A percentile compares a stretch with the other conserved stretches of the same genome.
These are phyloP conservation scores for Patella caerulea DNA, from an alignment of 2,888 invertebrate genomes.

Conservation along the genomic window DNA sequence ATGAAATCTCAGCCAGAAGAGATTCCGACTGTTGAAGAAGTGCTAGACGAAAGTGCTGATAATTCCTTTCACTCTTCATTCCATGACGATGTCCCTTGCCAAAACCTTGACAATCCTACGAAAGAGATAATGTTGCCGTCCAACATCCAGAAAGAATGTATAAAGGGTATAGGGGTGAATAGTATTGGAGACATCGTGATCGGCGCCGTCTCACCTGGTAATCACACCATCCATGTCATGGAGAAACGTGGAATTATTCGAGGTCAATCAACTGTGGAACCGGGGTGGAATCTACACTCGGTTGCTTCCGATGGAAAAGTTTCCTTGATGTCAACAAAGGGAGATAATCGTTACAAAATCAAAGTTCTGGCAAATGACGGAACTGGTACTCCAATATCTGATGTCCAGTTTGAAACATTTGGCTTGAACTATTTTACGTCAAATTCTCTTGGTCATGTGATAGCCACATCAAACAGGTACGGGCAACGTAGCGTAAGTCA, in stretches of 20 bases:
- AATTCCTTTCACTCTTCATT: slow-evolving; percentile 32
- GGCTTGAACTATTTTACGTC: slow-evolving; percentile 59
- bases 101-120: slow-evolving; percentile 43
- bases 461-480: slow-evolving; percentile 59
- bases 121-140: slow-evolving; percentile 53
- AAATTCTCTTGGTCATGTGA: slow-evolving; percentile 48
- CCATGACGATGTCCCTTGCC: slow-evolving; percentile 20
- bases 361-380: slow-evolving; percentile 56
- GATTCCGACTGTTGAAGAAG: neutral
- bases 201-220: slow-evolving; percentile 49
- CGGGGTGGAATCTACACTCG: slow-evolving; percentile 58
- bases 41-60: slow-evolving; percentile 36
- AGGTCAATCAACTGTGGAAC: slow-evolving; percentile 53
- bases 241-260: slow-evolving; percentile 61
- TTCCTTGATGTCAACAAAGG: slow-evolving; percentile 52
- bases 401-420: slow-evolving; percentile 58
- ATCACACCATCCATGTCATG: slow-evolving; percentile 54
- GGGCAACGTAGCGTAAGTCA: slow-evolving; percentile 47
- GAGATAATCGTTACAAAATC: slow-evolving; percentile 64
- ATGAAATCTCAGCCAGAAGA: slow-evolving; percentile 29
- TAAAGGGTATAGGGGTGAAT: slow-evolving; percentile 51
- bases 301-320: slow-evolving; percentile 61
- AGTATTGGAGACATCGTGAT: slow-evolving; percentile 57
- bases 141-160: slow-evolving; percentile 54
- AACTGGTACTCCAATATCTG: slow-evolving; percentile 48